A percentile compares a stretch with the other conserved stretches of the same genome.
phyloP scores from a whole-genome alignment of 2,113 vertebrate species.

The Zootoca vivipara region DNA sequence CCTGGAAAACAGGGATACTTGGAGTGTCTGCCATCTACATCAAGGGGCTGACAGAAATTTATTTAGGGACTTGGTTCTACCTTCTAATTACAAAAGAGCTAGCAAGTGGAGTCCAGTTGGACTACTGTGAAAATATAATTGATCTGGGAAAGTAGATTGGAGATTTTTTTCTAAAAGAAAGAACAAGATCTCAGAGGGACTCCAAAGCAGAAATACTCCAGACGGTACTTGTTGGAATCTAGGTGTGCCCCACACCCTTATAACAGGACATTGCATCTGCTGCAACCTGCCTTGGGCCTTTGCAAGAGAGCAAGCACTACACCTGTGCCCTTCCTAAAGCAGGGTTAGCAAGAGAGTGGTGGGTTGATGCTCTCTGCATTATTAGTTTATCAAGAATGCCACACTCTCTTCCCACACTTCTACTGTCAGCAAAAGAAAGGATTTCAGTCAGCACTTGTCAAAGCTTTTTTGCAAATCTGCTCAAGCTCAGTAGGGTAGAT shows the following conservation, averaged over 20 bases:
- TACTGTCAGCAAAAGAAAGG: slow-evolving; percentile 4
- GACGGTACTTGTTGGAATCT: background rate
- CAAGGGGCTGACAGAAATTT: too few species aligned
- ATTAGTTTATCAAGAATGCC: background rate
- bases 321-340: background rate
- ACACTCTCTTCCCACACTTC: background rate
- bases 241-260: background rate
- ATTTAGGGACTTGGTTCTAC: too few species aligned
- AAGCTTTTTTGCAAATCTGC: slow-evolving; percentile 8
- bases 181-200: too few species aligned
- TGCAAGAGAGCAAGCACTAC: background rate
- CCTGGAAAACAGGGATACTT: too few species aligned
- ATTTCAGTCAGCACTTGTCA: background rate
- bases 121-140: too few species aligned
- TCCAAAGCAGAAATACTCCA: background rate
- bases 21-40: too few species aligned
- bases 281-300: background rate
- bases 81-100: too few species aligned
- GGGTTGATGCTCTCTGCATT: background rate
- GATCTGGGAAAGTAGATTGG: too few species aligned
- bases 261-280: background rate
- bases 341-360: background rate
- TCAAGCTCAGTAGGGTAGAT: slow-evolving; percentile 1
- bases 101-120: too few species aligned
- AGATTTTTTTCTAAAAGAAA: too few species aligned